These are phyloP conservation scores for Poeciliopsis retropinna DNA, from an alignment of 2,113 vertebrate species.

Conservation along the genomic window DNA sequence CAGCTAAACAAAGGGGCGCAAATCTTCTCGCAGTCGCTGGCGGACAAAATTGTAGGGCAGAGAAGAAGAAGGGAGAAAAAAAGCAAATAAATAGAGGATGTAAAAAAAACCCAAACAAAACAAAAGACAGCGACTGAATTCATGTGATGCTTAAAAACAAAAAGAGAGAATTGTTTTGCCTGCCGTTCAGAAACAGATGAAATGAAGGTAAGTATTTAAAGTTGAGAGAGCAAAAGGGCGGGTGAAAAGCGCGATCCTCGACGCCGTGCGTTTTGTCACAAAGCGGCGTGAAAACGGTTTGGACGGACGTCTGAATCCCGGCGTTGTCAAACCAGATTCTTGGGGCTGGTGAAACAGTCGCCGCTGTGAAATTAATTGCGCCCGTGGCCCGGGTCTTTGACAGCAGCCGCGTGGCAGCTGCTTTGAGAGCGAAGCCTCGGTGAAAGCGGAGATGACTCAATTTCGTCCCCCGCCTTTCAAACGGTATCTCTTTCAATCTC, in stretches of 20 bases:
- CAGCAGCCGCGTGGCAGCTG: conserved; percentile 55
- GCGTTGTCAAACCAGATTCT: conserved; percentile 59
- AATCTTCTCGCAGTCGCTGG: conserved; percentile 51
- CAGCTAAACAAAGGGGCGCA: conserved; percentile 48
- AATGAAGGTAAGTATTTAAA: not conserved
- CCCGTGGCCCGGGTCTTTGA: conserved; percentile 56
- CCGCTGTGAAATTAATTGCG: conserved; percentile 70
- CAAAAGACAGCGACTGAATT: not conserved
- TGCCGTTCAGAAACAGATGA: not conserved
- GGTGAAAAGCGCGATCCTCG: not conserved
- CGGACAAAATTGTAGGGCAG: conserved; percentile 8
- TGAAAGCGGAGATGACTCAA: conserved; percentile 62
- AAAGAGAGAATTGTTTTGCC: not conserved
- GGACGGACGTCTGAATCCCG: conserved; percentile 27
- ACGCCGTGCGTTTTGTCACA: conserved; percentile 9
- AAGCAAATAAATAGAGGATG: not conserved
- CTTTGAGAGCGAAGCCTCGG: conserved; percentile 47
- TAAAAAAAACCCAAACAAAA: not conserved
- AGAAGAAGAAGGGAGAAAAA: not conserved
- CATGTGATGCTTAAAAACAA: conserved; percentile 2
- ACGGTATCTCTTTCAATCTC: conserved; percentile 75
- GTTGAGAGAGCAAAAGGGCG: not conserved
- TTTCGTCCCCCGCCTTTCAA: conserved; percentile 64
- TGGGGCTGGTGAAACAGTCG: conserved; percentile 49
- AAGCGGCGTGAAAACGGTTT: conserved; percentile 29